Evolutionary conservation across 2,888 invertebrate species (phyloP), one percentile per base, ranked within the genome.

Genomic region (Athalia cordata): DNA sequence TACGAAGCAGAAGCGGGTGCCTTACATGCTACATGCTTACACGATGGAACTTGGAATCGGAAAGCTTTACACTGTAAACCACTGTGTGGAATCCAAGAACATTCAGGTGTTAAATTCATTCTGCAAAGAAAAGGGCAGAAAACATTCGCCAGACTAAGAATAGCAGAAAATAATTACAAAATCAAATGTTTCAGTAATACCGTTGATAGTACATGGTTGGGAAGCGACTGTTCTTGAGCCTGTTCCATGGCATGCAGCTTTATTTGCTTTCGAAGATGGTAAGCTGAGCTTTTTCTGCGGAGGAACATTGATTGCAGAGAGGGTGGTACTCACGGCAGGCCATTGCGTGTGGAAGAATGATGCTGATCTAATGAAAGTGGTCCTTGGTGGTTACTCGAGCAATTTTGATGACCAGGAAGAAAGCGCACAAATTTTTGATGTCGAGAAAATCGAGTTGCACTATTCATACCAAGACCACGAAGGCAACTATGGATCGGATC

Each of bases 211-310:
- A 50, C 87, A 91, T 5, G 92, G 91, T 0, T 85, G 92, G 81
- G 83, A 85, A 0, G 87, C 81, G n/a, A 76, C 79, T 1, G 83
- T 89, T 65, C 83, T 87, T 1, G 91, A 90, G 0, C 89, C 90
- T 77, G 84, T 92, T 72, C 93, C 93, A 0, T 93, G 93, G 93
- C 93, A 93, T 81, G 91, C 91, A 0, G 92, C 92, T 0, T 89
- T 93, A 1, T 93, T 92, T 83, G 85, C 86, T 1, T 90, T 89
- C 81, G 87, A 87, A 5, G 85, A 87, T 11, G 88, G 83, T 0
- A 87, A 90, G 0, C 92, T 91, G 90, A 88, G 81, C 80, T 92
- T 92, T 82, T 92, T 92, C 79, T 93, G 93, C 78, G 93, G 93
- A 0, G 93, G 93, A 0, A 91, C 92, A 0, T 87, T 93, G 0